Base-by-base conservation (phyloP, 2,113 vertebrate species). In the Verasper variegatus region DNA sequence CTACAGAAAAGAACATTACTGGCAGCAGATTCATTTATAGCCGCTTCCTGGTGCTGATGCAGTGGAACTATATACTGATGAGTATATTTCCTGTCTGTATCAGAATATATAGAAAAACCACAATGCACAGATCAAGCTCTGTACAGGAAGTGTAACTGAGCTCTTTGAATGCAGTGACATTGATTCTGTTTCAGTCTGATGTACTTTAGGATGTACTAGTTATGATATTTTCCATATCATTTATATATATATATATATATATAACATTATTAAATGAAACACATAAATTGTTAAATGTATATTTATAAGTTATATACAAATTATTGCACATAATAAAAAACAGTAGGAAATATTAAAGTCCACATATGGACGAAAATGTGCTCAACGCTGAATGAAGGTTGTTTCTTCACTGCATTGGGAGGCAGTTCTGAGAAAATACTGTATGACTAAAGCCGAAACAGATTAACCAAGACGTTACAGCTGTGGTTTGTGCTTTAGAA, bases 41-140 rank as follows among this genome's bases (percentile, higher is more conserved):
- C 57, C 13, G 55, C 59, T 66, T 80, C 63, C 37, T 57, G 21
- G 5, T 59, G 74, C 69, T 68, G 81, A 81, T 15, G 47, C 71
- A 61, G n/a, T 57, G 55, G 49, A 37, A 55, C 58, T 69, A 12
- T 69, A 42, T 52, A 60, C 45, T 26, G 27, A 27, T n/a, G 31
- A 42, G 27, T 11, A 3, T 17, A 13, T 5, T 68, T 61, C 64
- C 77, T 21, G 54, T 58, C 66, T 52, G 62, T 59, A 67, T 62
- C 12, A 54, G 56, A 75, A 75, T 26, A 35, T 55, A 31, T 47
- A 14, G 49, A 18, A 18, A 18, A 45, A 47, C 37, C 51, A 68
- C 27, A 68, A 21, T 4, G 18, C 24, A 21, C 49, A 54, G 63
- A 51, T 51, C 21, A 49, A 49, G 42, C 24, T 20, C 8, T 49